phyloP scores from a whole-genome alignment of 64 coral and sea anemone genomes.

The Cladopsammia gracilis region DNA sequence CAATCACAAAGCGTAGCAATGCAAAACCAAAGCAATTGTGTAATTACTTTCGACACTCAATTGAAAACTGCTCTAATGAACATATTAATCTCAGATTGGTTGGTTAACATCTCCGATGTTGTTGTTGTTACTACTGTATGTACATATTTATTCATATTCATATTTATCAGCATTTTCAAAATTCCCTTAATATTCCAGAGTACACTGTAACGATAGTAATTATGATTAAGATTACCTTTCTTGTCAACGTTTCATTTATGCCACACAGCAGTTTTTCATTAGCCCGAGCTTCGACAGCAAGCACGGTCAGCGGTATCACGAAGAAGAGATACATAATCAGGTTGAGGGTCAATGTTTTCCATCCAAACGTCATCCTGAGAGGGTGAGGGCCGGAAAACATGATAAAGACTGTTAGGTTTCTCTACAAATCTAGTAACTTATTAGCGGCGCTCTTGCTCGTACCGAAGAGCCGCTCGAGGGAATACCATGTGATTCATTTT shows the following conservation, averaged over 20 bases:
- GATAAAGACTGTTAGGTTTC: not conserved
- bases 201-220: not conserved
- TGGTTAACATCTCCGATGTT: no score
- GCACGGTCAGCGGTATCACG: conserved; percentile 48
- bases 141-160: no score
- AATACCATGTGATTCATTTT: no score
- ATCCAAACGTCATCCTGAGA: conserved; percentile 66
- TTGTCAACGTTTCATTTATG: conserved; percentile 16
- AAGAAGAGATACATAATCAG: conserved; percentile 44
- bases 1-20: no score
- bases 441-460: no score
- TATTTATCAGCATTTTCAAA: not conserved
- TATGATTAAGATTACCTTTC: not conserved
- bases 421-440: no score
- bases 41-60: no score
- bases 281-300: conserved; percentile 24
- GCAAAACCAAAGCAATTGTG: no score
- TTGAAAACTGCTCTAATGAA: no score
- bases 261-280: conserved; percentile 20
- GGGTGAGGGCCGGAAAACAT: not conserved
- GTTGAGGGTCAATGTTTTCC: conserved; percentile 36
- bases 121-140: no score
- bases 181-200: not conserved
- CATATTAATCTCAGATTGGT: no score
- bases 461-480: no score